Evolutionary conservation across 2,888 invertebrate species (phyloP).

Genomic region (Serrognathus titanus): DNA sequence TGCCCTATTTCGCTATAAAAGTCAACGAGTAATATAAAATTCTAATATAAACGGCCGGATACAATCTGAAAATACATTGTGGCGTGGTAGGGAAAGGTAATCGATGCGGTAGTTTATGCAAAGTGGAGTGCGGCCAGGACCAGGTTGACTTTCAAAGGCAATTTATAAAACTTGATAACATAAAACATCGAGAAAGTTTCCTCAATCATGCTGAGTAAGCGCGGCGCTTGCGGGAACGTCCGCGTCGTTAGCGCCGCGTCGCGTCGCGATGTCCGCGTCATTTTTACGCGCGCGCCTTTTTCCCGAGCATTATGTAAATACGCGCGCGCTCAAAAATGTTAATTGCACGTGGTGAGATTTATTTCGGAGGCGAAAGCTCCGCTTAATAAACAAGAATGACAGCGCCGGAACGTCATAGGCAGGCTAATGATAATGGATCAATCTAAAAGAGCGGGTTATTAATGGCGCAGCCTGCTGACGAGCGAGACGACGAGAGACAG

Average conservation of each 20-base stretch:
- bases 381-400: background rate
- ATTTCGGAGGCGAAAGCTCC: background rate
- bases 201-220: conserved; percentile 34
- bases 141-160: conserved; percentile 45
- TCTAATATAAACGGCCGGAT: conserved; percentile 49
- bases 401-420: conserved; percentile 26
- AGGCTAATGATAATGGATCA: conserved; percentile 38
- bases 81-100: conserved; percentile 40
- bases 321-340: background rate
- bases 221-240: conserved; percentile 9
- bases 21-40: conserved; percentile 47
- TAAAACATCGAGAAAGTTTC: conserved; percentile 44
- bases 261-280: background rate
- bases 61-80: conserved; percentile 48
- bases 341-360: background rate
- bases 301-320: no score
- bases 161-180: conserved; percentile 47
- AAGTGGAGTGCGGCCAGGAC: conserved; percentile 41
- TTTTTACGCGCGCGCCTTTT: background rate
- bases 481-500: conserved; percentile 10
- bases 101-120: conserved; percentile 47
- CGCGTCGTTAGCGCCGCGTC: background rate
- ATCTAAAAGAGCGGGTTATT: conserved; percentile 26
- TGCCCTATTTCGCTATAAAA: conserved; percentile 46
- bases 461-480: background rate